Evolutionary conservation across 2,888 invertebrate genomes (phyloP), one percentile per base, ranked within the genome.

Genomic region (Acleris literana): DNA sequence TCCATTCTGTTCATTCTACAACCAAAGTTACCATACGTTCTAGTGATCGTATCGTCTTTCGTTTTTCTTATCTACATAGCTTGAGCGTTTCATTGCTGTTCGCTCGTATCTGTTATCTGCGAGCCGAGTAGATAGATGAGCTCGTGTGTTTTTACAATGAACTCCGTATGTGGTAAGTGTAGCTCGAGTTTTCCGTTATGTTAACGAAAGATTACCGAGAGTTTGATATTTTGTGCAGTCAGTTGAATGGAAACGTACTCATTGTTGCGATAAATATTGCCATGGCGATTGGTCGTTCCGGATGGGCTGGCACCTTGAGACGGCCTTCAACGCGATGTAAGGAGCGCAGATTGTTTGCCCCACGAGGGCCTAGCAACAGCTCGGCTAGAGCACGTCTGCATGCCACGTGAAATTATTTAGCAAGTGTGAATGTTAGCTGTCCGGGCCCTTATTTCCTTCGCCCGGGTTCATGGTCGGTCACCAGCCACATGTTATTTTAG

Each of bases 251-350:
- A 76, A 71, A 71, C 68, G 44, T 33, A 33, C 11, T 39, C 64
- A 67, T 69, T 75, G 65, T 75, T 70, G 64, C 58, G 68, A 70
- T 79, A 74, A 76, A 76, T 78, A 76, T 76, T 71, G 48, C 57
- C 60, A 73, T 72, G 74, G 73, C 61, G 71, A 74, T 68, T 59
- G 68, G 62, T 61, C 71, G 80, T 86, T 84, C 78, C 77, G 79
- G 80, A 73, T 80, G 79, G 78, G 68, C 71, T 76, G 74, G 75
- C 73, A 72, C 81, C 82, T 83, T 83, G 78, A 77, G 71, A 68
- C 72, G 78, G 74, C 84, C 83, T 85, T 85, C 80, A 63, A 64
- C 79, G 79, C 79, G 79, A 81, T 81, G 76, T 75, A 68, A 73
- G 76, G 76, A 74, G 67, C 66, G 67, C 63, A 48, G 65, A 63